Evolutionary conservation across 2,888 invertebrate species (phyloP).

Genomic region (Thalpophila matura): DNA sequence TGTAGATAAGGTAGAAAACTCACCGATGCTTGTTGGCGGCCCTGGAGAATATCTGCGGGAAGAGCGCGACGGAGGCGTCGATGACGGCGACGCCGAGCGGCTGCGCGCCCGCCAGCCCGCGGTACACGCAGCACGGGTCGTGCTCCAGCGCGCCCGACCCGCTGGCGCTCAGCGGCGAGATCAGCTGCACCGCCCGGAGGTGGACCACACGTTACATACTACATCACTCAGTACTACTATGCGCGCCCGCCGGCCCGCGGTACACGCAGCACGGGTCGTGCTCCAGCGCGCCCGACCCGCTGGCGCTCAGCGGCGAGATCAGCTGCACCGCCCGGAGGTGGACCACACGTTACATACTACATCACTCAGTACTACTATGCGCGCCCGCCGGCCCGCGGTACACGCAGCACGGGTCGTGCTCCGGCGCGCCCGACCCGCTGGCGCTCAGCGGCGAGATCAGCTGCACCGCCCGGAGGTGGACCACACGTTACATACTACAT

Average conservation of each 20-base stretch:
- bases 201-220: neutral
- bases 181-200: slow-evolving; percentile 91
- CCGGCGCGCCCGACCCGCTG: slow-evolving; percentile 98
- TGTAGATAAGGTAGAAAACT: too few relatives aligned
- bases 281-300: slow-evolving; percentile 98
- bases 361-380: too few relatives aligned
- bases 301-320: slow-evolving; percentile 97
- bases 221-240: too few relatives aligned
- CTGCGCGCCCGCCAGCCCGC: slow-evolving; percentile 90
- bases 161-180: slow-evolving; percentile 97
- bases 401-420: slow-evolving; percentile 98
- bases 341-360: neutral
- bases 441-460: slow-evolving; percentile 97
- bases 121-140: slow-evolving; percentile 97
- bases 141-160: slow-evolving; percentile 99
- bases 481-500: neutral
- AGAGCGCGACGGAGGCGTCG: slow-evolving; percentile 97
- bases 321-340: slow-evolving; percentile 90
- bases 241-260: slow-evolving; percentile 88
- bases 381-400: slow-evolving; percentile 92
- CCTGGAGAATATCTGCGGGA: slow-evolving; percentile 98
- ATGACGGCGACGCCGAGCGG: slow-evolving; percentile 99
- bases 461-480: slow-evolving; percentile 85
- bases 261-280: slow-evolving; percentile 98
- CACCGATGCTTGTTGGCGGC: slow-evolving; percentile 98